Percentiles rank a stretch among this genome's conserved stretches.
phyloP scores from a whole-genome alignment of 2,888 invertebrate genomes.

The Scaptomyza polygonia region DNA sequence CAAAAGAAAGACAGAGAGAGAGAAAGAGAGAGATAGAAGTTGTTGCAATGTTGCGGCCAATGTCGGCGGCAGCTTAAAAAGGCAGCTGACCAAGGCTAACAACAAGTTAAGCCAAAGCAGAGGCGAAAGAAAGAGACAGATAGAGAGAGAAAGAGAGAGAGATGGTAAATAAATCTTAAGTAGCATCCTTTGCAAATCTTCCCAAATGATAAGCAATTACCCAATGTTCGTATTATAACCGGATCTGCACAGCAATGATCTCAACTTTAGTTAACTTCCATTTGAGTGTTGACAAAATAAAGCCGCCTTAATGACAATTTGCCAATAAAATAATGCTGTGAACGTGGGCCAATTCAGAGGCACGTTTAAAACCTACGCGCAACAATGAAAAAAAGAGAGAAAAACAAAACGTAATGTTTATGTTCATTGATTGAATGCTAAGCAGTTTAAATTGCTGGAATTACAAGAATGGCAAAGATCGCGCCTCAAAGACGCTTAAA shows the following conservation, averaged over 20 bases:
- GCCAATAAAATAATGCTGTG: constrained; percentile 2
- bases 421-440: constrained; percentile 45
- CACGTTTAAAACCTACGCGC: constrained; percentile 64
- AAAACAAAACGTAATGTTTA: background rate
- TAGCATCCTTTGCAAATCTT: background rate
- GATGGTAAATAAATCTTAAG: background rate
- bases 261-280: constrained; percentile 8
- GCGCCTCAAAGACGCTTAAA: too few relatives aligned
- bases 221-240: constrained; percentile 34
- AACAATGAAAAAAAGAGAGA: too few relatives aligned
- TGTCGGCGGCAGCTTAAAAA: constrained; percentile 53
- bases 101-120: constrained; percentile 5
- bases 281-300: constrained; percentile 48
- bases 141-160: background rate
- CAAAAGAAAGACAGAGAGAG: constrained; percentile 4
- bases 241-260: constrained; percentile 37
- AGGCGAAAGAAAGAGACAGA: background rate
- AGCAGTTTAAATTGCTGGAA: constrained; percentile 42
- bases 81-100: constrained; percentile 37
- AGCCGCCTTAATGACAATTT: constrained; percentile 50
- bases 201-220: constrained; percentile 45
- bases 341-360: constrained; percentile 61
- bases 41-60: constrained; percentile 73
- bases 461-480: constrained; percentile 19
- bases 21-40: constrained; percentile 44